Percentiles rank a stretch among this genome's conserved stretches.
phyloP scores from a whole-genome alignment of 2,888 invertebrate species.

The Zeuzera pyrina region DNA sequence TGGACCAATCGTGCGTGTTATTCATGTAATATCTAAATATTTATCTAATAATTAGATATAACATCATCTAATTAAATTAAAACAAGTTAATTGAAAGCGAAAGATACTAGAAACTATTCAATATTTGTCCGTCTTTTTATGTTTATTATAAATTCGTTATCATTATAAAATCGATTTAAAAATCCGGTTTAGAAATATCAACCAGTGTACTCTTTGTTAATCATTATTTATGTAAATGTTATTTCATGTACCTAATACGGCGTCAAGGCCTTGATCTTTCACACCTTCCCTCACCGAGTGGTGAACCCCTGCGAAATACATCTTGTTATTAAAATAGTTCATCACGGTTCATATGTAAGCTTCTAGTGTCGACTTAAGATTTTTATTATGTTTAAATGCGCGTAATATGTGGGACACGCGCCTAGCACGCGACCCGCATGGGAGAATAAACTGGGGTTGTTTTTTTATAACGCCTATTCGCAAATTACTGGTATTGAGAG shows the following conservation, averaged over 20 bases:
- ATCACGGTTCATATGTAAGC: slow-evolving; percentile 33
- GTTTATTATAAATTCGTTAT: too few relatives aligned
- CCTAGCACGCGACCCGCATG: slow-evolving; percentile 64
- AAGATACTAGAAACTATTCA: too few relatives aligned
- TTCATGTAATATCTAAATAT: too few relatives aligned
- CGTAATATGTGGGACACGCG: slow-evolving; percentile 65
- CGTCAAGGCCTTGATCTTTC: slow-evolving; percentile 22
- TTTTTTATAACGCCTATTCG: slow-evolving; percentile 38
- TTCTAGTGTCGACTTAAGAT: slow-evolving; percentile 42
- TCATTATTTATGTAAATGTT: slow-evolving; percentile 47
- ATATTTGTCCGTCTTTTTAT: too few relatives aligned
- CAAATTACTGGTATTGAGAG: too few relatives aligned
- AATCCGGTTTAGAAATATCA: slow-evolving; percentile 57
- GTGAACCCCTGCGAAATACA: slow-evolving; percentile 31
- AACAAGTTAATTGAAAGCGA: too few relatives aligned
- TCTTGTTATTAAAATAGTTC: slow-evolving; percentile 27
- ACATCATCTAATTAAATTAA: too few relatives aligned
- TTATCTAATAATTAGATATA: too few relatives aligned
- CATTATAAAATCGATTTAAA: slow-evolving; percentile 1
- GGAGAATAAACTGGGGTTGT: slow-evolving; percentile 24
- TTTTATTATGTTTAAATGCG: slow-evolving; percentile 56
- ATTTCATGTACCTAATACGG: slow-evolving; percentile 25
- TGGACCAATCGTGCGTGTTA: too few relatives aligned
- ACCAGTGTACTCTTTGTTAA: slow-evolving; percentile 42
- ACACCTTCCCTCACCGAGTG: slow-evolving; percentile 37